Conservation (phyloP, 2,113 vertebrate genomes). For the Dermatemys mawii region DNA sequence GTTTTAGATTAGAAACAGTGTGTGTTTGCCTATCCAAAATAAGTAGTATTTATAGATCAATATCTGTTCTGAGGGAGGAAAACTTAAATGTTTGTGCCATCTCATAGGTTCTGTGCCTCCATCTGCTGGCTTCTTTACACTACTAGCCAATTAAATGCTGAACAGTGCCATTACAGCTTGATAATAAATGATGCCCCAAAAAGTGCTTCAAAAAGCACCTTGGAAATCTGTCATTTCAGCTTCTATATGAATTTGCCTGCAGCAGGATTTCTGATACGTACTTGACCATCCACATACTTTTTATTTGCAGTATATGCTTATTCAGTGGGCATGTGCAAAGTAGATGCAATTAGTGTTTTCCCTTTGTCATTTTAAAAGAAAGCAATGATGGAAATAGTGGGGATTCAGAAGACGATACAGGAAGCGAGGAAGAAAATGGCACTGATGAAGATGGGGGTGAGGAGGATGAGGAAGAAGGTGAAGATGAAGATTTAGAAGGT, state of each 20-base stretch:
- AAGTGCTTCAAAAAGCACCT: neutral
- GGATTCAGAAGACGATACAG: constrained; percentile 77
- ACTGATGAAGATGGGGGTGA: constrained; percentile 78
- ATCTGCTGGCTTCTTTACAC: neutral
- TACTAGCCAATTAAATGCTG: neutral
- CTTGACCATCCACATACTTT: neutral
- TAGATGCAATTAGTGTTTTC: neutral
- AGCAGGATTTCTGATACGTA: neutral
- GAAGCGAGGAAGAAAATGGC: constrained; percentile 76
- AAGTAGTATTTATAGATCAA: neutral
- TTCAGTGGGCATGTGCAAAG: neutral
- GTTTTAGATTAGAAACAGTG: rapidly evolving
- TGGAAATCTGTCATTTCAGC: neutral
- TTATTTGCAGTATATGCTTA: neutral
- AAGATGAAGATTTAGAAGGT: constrained; percentile 79
- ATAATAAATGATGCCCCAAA: neutral
- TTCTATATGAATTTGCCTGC: rapidly evolving
- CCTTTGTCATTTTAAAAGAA: constrained; percentile 71
- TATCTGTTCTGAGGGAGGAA: neutral
- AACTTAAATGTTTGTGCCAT: neutral
- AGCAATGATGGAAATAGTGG: constrained; percentile 76
- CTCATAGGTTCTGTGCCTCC: neutral
- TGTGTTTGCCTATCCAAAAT: neutral
- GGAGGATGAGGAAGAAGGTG: constrained; percentile 81
- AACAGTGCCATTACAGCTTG: neutral